Evolutionary conservation across 1,140 invertebrate species (phyloP), one percentile per base, ranked within the genome.

Genomic region (Euura lappo): DNA sequence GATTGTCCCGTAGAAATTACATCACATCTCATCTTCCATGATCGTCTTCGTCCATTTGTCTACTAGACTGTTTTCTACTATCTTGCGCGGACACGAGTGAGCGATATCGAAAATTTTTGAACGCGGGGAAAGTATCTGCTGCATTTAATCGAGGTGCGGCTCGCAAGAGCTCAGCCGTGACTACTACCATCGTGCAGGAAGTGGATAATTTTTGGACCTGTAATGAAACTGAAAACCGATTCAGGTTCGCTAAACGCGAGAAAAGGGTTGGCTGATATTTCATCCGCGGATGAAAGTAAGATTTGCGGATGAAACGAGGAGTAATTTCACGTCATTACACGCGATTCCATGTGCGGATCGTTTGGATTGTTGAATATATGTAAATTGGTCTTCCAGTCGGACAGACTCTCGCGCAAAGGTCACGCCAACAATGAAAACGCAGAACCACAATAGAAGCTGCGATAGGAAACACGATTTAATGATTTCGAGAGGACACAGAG

Each of bases 321-420:
- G 51, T 60, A n/a, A 60, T 60, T 60, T 4, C 13, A 60, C 13
- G 5, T 3, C 51, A 6, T 60, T n/a, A 60, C 28, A 28, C 28
- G 28, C 28, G 28, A 28, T 28, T 28, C 0, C 1, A 28, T 28
- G 28, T 28, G 28, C 28, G 28, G 28, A 28, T 42, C 28, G 13
- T 68, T 68, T 8, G 4, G 42, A 68, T 68, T 28, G 66, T 1
- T 8, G 66, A 44, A 68, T 68, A 28, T 28, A 68, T 68, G 66
- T 68, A 68, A 68, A 68, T 68, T 42, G 66, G 13, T 28, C 51
- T 60, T 11, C 51, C 13, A 60, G 3, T n/a, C 51, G 13, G 8
- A 60, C 51, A 60, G 8, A 60, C 51, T 60, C 11, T 68, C 42
- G 66, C 42, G 66, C 66, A 68, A 68, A 68, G 66, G 66, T 68